Evolutionary conservation across 2,888 invertebrate genomes (phyloP).

Genomic region (Tetragonisca angustula): DNA sequence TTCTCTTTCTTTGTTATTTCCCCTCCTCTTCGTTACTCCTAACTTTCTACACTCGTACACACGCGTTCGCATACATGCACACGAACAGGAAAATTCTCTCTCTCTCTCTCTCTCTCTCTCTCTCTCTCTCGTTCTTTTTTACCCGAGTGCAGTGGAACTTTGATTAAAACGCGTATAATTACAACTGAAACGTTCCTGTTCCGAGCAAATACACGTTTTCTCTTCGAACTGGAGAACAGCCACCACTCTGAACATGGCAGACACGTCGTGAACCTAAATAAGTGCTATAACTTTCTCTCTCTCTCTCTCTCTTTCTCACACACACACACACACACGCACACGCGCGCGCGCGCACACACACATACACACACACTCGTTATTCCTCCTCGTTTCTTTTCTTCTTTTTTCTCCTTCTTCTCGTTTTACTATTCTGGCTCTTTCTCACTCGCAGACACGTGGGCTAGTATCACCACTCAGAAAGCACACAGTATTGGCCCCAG

Average conservation of each 20-base stretch:
- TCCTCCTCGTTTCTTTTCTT: not conserved
- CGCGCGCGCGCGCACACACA: no score
- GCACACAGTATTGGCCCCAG: constrained; percentile 80
- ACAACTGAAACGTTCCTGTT: constrained; percentile 49
- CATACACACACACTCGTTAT: not conserved
- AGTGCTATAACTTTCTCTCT: constrained; percentile 54
- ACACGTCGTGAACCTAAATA: constrained; percentile 55
- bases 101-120: constrained; percentile 8
- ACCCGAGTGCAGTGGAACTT: constrained; percentile 44
- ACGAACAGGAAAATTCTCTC: not conserved
- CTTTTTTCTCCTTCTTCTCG: not conserved
- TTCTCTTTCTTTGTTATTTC: not conserved
- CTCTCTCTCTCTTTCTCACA: constrained; percentile 7
- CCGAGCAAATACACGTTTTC: constrained; percentile 48
- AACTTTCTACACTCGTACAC: not conserved
- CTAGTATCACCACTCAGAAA: constrained; percentile 70
- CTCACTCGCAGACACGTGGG: constrained; percentile 39
- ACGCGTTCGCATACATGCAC: not conserved
- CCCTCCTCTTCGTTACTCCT: not conserved
- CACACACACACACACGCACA: not conserved
- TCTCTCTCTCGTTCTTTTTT: constrained; percentile 5
- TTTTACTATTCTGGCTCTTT: not conserved
- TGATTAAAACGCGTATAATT: constrained; percentile 64
- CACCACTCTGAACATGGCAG: constrained; percentile 67
- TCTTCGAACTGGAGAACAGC: constrained; percentile 38